These are phyloP conservation scores for Pycnonotus jocosus DNA, from an alignment of 2,113 vertebrate species.

Conservation along the genomic window DNA sequence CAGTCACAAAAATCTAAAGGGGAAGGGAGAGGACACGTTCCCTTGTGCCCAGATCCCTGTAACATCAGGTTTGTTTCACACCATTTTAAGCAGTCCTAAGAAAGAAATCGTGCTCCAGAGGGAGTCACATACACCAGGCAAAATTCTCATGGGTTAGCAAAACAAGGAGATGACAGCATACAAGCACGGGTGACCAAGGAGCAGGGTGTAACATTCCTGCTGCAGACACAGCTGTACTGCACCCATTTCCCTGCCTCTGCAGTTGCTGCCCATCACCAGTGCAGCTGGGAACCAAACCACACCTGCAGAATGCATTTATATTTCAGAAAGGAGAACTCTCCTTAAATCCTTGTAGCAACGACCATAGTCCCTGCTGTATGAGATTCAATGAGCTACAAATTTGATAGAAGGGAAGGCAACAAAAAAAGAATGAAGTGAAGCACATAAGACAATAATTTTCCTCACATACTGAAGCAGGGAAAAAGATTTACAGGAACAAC, in stretches of 20 bases:
- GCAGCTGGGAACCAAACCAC: not conserved
- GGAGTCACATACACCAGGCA: not conserved
- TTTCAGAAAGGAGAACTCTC: not conserved
- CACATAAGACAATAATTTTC: not conserved
- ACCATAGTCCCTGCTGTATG: not conserved
- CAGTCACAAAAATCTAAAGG: not conserved
- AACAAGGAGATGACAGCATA: not conserved
- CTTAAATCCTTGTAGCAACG: not conserved
- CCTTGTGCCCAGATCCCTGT: not conserved
- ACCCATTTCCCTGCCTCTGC: not conserved
- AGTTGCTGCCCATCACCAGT: not conserved
- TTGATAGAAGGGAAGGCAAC: not conserved
- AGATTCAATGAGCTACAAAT: not conserved
- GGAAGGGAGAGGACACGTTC: rapidly evolving
- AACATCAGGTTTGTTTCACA: not conserved
- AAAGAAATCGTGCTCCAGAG: not conserved
- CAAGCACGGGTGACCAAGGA: not conserved
- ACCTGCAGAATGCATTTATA: not conserved
- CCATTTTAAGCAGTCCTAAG: not conserved
- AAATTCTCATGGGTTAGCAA: not conserved
- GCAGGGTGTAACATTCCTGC: not conserved
- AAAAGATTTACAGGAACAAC: not conserved
- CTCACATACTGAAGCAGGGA: not conserved
- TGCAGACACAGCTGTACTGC: not conserved
- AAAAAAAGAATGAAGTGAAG: not conserved